Conservation (phyloP, 2,888 invertebrate genomes). For the Choreutis nemorana region DNA sequence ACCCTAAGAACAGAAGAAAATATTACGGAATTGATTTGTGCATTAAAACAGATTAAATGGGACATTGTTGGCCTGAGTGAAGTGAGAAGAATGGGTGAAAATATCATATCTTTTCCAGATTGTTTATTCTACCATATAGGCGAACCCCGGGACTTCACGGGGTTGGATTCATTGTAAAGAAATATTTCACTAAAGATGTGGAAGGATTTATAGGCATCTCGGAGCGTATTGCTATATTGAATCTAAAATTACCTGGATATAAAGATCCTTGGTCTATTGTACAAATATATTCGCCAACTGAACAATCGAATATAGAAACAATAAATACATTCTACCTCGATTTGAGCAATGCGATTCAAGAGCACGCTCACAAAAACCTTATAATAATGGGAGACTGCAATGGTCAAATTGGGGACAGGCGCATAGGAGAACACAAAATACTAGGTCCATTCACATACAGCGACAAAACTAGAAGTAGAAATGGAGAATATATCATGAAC, state of each 20-base stretch:
- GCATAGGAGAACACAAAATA: constrained; percentile 10
- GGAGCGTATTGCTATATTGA: constrained; percentile 15
- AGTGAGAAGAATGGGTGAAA: constrained; percentile 14
- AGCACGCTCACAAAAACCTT: no score
- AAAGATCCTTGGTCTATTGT: constrained; percentile 15
- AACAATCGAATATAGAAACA: constrained; percentile 11
- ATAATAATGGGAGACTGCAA: no score
- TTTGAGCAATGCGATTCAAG: constrained; percentile 13
- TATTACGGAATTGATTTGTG: constrained; percentile 13
- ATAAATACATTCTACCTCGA: constrained; percentile 14
- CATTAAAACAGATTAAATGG: constrained; percentile 14
- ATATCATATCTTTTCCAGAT: constrained; percentile 10
- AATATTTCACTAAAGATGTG: constrained; percentile 10
- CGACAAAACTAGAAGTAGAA: constrained; percentile 13
- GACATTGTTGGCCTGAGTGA: constrained; percentile 15
- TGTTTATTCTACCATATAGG: constrained; percentile 14
- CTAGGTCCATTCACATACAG: constrained; percentile 10
- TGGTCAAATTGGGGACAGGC: constrained; percentile 13
- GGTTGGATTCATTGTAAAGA: constrained; percentile 16
- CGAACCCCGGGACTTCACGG: constrained; percentile 12
- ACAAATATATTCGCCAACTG: constrained; percentile 16
- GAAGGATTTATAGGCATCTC: constrained; percentile 14
- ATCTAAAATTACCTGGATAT: constrained; percentile 14
- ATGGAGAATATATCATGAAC: constrained; percentile 11
- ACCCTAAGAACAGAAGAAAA: constrained; percentile 8